Evolutionary conservation across 1,140 invertebrate genomes (phyloP), one percentile per base, ranked within the genome.

Genomic region (Pseudomyrmex cubaensis): DNA sequence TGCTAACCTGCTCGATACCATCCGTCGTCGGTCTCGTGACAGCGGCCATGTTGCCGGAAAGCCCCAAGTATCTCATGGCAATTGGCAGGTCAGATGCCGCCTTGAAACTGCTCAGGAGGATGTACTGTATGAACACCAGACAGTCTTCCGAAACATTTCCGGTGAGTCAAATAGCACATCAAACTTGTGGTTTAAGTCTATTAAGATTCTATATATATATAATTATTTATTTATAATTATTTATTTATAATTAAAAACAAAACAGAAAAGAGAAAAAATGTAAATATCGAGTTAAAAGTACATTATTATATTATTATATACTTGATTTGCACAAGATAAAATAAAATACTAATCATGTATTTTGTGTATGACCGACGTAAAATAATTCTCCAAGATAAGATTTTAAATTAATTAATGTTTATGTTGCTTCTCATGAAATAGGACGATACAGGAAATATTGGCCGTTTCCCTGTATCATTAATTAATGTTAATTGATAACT

Each of bases 11-110:
- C 70, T 90, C 91, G 35, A 90, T 93, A 64, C 92, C 93, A 35
- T 85, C 92, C 5, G 66, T 94, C 10, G 54, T 94, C 13, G 92
- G 93, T 22, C 84, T 94, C 17, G 25, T 93, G 0, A 92, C 90
- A 44, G 89, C 92, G 46, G 88, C 85, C 64, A 63, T 93, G 20
- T 35, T 94, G 54, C 93, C 94, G 13, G 90, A 91, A 93, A 96
- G 95, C 86, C 96, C 96, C 8, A 96, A 95, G 87, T 95, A 93
- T 82, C 92, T 96, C 2, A 92, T 96, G 75, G 90, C 90, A 9
- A 86, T 85, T 86, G 94, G 95, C 87, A 91, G 90, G 83, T 82
- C 88, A 4, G 83, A 93, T 8, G 91, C 93, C 46, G 93, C 95
- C 0, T 82, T 95, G 13, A 83, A 86, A 52, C 83, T 95, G 2